phyloP scores from a whole-genome alignment of 2,888 invertebrate genomes.

The Chloroclysta siterata region DNA sequence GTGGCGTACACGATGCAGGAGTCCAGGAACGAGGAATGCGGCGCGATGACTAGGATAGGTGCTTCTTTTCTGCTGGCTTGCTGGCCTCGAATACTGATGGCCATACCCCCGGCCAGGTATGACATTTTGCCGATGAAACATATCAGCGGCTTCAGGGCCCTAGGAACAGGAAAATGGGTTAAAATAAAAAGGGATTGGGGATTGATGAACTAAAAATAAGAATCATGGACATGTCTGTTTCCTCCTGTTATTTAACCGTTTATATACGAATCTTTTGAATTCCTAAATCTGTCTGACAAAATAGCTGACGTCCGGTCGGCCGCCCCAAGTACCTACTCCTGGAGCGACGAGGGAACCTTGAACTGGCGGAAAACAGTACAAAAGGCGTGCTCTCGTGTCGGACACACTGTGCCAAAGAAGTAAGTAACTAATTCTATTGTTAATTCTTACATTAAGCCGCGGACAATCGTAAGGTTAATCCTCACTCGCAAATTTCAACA shows the following conservation, averaged over 20 bases:
- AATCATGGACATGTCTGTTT: neutral
- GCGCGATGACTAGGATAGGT: constrained; percentile 93
- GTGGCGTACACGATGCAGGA: constrained; percentile 93
- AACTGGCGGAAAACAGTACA: no score
- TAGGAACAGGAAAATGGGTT: constrained; percentile 52
- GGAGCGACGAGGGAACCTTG: neutral
- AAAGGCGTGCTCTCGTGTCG: no score
- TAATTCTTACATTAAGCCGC: no score
- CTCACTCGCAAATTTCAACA: no score
- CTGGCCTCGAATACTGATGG: constrained; percentile 90
- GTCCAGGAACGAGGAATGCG: constrained; percentile 96
- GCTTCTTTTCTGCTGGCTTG: constrained; percentile 91
- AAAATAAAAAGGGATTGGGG: constrained; percentile 15
- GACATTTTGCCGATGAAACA: constrained; percentile 90
- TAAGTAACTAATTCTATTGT: no score
- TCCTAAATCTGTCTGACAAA: neutral
- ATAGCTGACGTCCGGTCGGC: neutral
- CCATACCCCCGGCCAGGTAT: constrained; percentile 91
- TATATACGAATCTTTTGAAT: neutral
- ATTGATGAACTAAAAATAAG: constrained; percentile 2
- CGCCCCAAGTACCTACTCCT: neutral
- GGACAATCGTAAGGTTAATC: no score
- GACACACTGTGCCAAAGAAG: no score
- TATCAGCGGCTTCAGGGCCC: constrained; percentile 87
- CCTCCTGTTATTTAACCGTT: neutral